phyloP scores from a whole-genome alignment of 2,888 invertebrate species.

The Stenotaenia linearis region DNA sequence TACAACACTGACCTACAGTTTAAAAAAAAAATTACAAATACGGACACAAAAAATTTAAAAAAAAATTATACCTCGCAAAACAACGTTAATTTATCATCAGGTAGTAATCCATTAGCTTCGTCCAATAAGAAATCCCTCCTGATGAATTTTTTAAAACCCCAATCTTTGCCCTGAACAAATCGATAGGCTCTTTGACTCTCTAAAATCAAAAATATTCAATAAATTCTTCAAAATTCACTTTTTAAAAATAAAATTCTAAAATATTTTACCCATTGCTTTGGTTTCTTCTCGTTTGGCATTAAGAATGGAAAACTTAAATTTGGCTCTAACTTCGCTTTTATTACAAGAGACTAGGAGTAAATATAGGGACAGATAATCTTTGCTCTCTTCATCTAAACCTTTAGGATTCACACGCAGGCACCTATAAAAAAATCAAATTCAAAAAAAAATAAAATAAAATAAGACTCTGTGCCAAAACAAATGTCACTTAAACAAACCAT shows the following conservation, averaged over 20 bases:
- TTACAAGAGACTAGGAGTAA: slow-evolving; percentile 98
- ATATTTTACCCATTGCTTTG: slow-evolving; percentile 89
- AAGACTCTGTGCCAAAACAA: background rate
- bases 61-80: slow-evolving; percentile 75
- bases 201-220: slow-evolving; percentile 46
- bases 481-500: slow-evolving; percentile 61
- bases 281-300: slow-evolving; percentile 99
- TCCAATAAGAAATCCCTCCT: slow-evolving; percentile 96
- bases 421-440: slow-evolving; percentile 53
- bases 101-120: slow-evolving; percentile 95
- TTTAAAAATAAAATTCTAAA: background rate
- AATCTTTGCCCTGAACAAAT: slow-evolving; percentile 99
- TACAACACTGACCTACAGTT: slow-evolving; percentile 85
- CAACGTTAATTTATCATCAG: slow-evolving; percentile 98
- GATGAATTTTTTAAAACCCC: slow-evolving; percentile 99
- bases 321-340: slow-evolving; percentile 99
- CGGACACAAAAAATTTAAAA: background rate
- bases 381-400: slow-evolving; percentile 99
- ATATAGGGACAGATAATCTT: slow-evolving; percentile 99
- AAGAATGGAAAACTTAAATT: slow-evolving; percentile 99
- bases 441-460: background rate
- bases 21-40: background rate
- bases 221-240: background rate
- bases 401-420: slow-evolving; percentile 99
- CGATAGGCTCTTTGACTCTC: slow-evolving; percentile 88